Evolutionary conservation across 2,888 invertebrate species (phyloP), one percentile per base, ranked within the genome.

Genomic region (Pheosia tremula): DNA sequence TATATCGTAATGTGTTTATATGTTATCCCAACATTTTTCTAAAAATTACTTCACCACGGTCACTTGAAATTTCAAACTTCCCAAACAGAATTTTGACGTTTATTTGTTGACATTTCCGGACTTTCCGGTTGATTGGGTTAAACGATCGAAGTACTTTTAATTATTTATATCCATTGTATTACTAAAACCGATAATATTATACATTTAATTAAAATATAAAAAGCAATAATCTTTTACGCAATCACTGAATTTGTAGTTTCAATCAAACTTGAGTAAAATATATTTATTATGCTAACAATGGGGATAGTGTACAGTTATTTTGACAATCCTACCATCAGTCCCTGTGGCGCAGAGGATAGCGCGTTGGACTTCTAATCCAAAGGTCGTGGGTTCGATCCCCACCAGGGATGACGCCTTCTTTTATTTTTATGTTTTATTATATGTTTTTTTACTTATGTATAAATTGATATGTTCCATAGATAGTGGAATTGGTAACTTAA

Each of bases 311-410:
- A 63, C 13, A 24, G 36, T 57, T 78, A 88, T 89, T 91, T 90
- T 69, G 68, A 62, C 61, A 0, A 0, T 0, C 4, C 0, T 0
- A 0, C 0, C 61, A 84, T 60, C 74, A 75, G 96, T 96, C 96
- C 96, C 96, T 96, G 95, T 96, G 96, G 96, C 96, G 96, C 96
- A 96, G 96, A 95, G 96, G 96, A 96, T 96, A 96, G 96, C 96
- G 96, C 96, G 96, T 96, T 96, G 96, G 96, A 96, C 96, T 96
- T 96, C 96, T 96, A 96, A 96, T 96, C 96, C 96, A 96, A 96
- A 96, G 96, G 96, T 96, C 96, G 96, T 96, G 96, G 96, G 96
- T 96, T 96, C 96, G 96, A 96, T 96, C 96, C 96, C 96, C 96
- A 95, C 96, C 95, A 96, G 96, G 96, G 96, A 96, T 96, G 96